Base-by-base conservation (phyloP, 1,140 invertebrate genomes). In the Tyrophagus putrescentiae region DNA sequence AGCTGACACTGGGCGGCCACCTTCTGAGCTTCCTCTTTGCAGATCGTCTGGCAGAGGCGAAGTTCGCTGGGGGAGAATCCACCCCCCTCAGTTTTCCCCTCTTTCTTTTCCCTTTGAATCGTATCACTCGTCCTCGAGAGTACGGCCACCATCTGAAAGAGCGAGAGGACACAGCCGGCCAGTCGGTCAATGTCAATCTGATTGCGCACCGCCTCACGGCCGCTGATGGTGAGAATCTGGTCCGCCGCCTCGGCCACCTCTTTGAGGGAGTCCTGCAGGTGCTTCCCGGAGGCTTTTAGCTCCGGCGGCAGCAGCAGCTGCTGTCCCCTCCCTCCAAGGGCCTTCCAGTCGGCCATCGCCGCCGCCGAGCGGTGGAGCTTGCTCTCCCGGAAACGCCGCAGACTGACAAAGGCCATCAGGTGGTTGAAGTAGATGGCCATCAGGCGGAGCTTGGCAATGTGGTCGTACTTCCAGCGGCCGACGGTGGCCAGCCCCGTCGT, bases 131-230 rank as follows among this genome's bases (percentile, higher is more conserved):
- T 31, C 27, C 52, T 13, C 1, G 4, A 54, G 18, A 54, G n/a
- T 4, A 54, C 28, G 13, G 52, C 32, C 18, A 54, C 31, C 25
- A 54, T 54, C 27, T 54, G 25, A 54, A 54, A 54, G n/a, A n/a
- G n/a, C n/a, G n/a, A 3, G 52, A 31, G 25, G 9, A 18, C 4
- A 54, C 25, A 31, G 31, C 13, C 4, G 2, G 4, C 13, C n/a
- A 54, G 39, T 13, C 52, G 27, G 27, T 54, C 39, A 31, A 54
- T 54, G 13, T 54, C 52, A 16, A 54, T 54, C 25, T 54, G 52
- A 4, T 54, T 54, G n/a, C 39, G 18, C 9, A 54, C 28, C 32
- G 31, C 32, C 9, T 54, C 52, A 31, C 39, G 25, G 9, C 52
- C 52, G 39, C 39, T 34, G n/a, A 33, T 32, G 11, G 3, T 1